These are phyloP conservation scores for Tetramorium alpestre DNA, from an alignment of 1,140 invertebrate genomes.

Conservation along the genomic window DNA sequence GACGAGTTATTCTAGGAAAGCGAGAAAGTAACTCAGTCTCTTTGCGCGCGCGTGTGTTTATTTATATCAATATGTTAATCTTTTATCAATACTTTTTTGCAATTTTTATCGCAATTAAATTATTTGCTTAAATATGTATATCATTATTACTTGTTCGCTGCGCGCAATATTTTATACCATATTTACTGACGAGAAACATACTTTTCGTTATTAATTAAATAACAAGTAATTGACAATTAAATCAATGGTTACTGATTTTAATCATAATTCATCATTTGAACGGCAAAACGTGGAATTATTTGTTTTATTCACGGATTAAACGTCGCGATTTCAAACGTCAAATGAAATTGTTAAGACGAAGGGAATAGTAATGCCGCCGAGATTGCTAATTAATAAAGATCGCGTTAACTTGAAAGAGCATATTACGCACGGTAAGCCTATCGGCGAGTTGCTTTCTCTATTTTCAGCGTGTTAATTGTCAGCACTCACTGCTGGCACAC, in stretches of 20 bases:
- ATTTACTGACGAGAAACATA: background rate
- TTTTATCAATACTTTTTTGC: background rate
- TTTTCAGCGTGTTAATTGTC: conserved; percentile 80
- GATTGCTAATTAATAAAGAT: conserved; percentile 56
- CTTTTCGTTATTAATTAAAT: conserved; percentile 33
- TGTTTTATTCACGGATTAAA: background rate
- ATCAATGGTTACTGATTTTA: background rate
- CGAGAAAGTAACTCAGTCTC: background rate
- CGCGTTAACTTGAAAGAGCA: conserved; percentile 36
- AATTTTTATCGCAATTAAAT: background rate
- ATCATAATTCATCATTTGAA: background rate
- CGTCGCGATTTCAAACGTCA: background rate
- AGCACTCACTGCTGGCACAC: conserved; percentile 77
- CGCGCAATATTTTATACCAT: background rate
- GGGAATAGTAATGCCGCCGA: background rate
- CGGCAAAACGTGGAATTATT: background rate
- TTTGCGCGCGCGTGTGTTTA: background rate
- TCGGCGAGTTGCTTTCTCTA: conserved; percentile 70
- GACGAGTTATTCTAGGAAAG: background rate
- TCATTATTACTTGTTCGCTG: background rate
- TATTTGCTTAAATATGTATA: background rate
- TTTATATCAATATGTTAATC: conserved; percentile 1
- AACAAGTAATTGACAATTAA: conserved; percentile 12
- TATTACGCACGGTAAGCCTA: conserved; percentile 63
- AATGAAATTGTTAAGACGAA: background rate